phyloP scores from a whole-genome alignment of 2,888 invertebrate genomes.

The Cheilosia variabilis region DNA sequence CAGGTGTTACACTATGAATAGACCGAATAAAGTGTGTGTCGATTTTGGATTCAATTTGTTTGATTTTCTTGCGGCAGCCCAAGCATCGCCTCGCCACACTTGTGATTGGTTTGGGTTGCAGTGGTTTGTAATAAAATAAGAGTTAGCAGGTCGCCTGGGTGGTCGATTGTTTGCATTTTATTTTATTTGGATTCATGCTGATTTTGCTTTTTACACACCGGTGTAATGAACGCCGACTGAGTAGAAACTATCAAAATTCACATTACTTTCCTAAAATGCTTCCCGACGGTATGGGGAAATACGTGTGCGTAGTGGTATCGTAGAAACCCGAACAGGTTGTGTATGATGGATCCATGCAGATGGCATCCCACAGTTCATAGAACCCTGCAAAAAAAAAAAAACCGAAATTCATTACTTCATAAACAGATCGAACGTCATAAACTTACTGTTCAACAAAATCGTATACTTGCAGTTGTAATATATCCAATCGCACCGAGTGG shows the following conservation, averaged over 20 bases:
- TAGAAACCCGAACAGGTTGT: constrained; percentile 2
- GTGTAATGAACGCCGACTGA: too few species aligned
- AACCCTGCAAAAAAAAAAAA: neutral
- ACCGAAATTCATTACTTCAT: neutral
- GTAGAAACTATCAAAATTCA: too few species aligned
- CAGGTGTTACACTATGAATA: neutral
- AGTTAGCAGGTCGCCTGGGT: too few species aligned
- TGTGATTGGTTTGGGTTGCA: too few species aligned
- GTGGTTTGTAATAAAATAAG: too few species aligned
- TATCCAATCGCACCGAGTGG: constrained; percentile 31
- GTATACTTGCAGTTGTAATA: constrained; percentile 56
- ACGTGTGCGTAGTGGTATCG: constrained; percentile 1
- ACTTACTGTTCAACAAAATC: constrained; percentile 18
- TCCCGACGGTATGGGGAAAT: neutral
- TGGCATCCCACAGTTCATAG: neutral
- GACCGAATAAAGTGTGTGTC: neutral
- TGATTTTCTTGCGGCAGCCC: too few species aligned
- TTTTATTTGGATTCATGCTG: too few species aligned
- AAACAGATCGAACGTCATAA: neutral
- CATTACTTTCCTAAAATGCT: neutral
- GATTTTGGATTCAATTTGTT: too few species aligned
- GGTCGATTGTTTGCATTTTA: too few species aligned
- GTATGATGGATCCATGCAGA: neutral
- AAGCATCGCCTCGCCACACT: too few species aligned
- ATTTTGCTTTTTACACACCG: too few species aligned